These are phyloP conservation scores for Scrobipalpa atriplicella DNA, from an alignment of 2,888 invertebrate genomes.

Conservation along the genomic window DNA sequence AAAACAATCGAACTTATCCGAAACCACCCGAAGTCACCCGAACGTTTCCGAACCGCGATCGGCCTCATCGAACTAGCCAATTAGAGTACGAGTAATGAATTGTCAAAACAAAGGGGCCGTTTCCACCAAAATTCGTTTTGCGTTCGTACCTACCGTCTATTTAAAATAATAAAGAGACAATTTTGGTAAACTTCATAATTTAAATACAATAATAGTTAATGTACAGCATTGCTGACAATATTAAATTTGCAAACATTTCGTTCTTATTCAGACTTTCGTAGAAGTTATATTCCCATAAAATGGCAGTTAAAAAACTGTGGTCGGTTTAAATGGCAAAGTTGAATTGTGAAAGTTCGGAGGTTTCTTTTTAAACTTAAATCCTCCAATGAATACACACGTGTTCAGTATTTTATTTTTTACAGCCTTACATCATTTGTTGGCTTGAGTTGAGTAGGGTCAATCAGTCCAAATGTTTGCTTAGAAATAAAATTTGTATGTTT, in stretches of 20 bases:
- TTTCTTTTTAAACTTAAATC: conserved; percentile 72
- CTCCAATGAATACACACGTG: conserved; percentile 62
- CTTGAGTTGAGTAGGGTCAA: too few relatives aligned
- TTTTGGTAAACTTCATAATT: not conserved
- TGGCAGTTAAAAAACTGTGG: conserved; percentile 38
- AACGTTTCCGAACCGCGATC: conserved; percentile 31
- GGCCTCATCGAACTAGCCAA: conserved; percentile 64
- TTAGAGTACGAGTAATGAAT: conserved; percentile 78
- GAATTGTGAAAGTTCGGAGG: conserved; percentile 75
- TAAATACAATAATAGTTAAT: too few relatives aligned
- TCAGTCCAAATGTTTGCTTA: too few relatives aligned
- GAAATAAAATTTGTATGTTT: too few relatives aligned
- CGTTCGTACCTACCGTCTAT: not conserved
- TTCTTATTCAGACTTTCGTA: not conserved
- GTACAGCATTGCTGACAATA: too few relatives aligned
- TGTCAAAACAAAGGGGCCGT: conserved; percentile 74
- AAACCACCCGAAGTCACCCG: not conserved
- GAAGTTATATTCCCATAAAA: conserved; percentile 4
- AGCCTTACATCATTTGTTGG: too few relatives aligned
- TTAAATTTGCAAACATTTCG: not conserved
- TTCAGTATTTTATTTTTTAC: too few relatives aligned
- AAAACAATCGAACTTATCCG: not conserved
- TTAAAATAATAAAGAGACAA: not conserved
- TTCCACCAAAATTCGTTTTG: conserved; percentile 33
- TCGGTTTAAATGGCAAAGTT: conserved; percentile 73